Evolutionary conservation across 2,888 invertebrate genomes (phyloP).

Genomic region (Trichopria drosophilae): DNA sequence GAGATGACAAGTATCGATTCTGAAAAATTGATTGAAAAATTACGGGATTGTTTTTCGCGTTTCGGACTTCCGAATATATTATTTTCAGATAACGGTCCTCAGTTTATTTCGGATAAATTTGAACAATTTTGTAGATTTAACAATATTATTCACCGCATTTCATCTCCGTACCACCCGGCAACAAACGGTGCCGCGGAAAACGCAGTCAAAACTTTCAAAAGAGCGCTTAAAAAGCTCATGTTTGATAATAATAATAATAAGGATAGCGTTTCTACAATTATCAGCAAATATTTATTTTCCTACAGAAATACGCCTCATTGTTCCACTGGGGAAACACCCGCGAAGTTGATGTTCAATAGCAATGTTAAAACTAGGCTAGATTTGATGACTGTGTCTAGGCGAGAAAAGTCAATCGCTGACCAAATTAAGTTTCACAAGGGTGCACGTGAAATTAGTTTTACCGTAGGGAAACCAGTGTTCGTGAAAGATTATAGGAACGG

Average conservation of each 20-base stretch:
- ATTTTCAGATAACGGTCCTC: constrained; percentile 33
- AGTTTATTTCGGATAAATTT: constrained; percentile 24
- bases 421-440: constrained; percentile 11
- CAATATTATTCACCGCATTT: constrained; percentile 21
- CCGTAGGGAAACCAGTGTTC: constrained; percentile 13
- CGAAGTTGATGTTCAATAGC: constrained; percentile 21
- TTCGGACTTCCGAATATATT: constrained; percentile 27
- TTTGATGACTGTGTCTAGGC: too few species aligned
- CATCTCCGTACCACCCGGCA: constrained; percentile 29
- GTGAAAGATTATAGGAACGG: constrained; percentile 12
- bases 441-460: background rate
- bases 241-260: too few species aligned
- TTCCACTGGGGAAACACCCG: constrained; percentile 25
- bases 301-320: too few species aligned
- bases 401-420: too few species aligned
- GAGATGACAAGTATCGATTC: constrained; percentile 26
- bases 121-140: constrained; percentile 10
- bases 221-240: background rate
- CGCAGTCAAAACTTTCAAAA: constrained; percentile 30
- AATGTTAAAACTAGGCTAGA: constrained; percentile 9
- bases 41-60: constrained; percentile 21
- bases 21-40: constrained; percentile 10
- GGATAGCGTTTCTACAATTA: too few species aligned
- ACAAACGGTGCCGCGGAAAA: constrained; percentile 31
- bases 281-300: too few species aligned